Conservation (phyloP, 2,797 vertebrate species). For the Sphenopsis melanotis region DNA sequence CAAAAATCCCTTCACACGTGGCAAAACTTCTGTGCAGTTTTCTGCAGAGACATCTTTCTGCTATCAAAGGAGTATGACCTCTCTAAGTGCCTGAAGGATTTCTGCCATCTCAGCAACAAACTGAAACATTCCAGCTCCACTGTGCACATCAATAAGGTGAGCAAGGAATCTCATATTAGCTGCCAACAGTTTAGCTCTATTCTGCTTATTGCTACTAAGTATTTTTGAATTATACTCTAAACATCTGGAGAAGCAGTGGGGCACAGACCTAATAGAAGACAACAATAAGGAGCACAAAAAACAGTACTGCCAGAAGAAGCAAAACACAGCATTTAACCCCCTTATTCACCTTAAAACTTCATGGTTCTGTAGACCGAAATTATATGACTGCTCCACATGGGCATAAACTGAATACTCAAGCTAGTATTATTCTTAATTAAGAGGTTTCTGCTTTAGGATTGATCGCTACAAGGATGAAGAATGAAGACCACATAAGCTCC, state of each 20-base stretch:
- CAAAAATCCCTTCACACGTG: background rate
- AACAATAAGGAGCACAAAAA: background rate
- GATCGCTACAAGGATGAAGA: background rate
- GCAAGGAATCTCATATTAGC: background rate
- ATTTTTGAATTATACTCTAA: background rate
- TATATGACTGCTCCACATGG: background rate
- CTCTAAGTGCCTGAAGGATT: background rate
- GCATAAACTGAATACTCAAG: background rate
- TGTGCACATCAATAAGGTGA: fast-evolving
- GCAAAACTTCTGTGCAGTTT: background rate
- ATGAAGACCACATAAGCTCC: background rate
- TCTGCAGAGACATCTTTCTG: background rate
- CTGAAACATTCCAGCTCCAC: background rate
- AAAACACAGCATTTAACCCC: background rate
- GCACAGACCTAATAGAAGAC: background rate
- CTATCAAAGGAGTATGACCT: background rate
- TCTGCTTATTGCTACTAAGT: background rate
- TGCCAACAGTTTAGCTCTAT: background rate
- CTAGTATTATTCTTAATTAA: background rate
- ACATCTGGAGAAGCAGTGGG: background rate
- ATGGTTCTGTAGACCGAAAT: background rate
- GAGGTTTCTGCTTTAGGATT: background rate
- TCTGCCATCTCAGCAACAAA: background rate
- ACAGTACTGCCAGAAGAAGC: background rate
- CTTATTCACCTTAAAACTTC: background rate